Percentiles rank a stretch among this genome's conserved stretches.
Conservation (phyloP, 2,797 vertebrate species). For the Fundulus diaphanus region DNA sequence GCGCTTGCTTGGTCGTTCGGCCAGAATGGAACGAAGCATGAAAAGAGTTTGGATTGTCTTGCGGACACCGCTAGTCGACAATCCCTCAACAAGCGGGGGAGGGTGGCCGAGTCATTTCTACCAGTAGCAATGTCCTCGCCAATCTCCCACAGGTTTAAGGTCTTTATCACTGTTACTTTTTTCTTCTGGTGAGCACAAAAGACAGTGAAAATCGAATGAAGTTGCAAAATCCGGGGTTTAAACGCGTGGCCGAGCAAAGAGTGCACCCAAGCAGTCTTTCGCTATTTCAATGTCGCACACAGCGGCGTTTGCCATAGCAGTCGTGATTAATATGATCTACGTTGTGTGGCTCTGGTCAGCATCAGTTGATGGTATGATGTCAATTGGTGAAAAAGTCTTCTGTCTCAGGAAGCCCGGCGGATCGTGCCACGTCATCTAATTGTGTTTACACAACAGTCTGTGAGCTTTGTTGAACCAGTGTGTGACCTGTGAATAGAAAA, state of each 20-base stretch:
- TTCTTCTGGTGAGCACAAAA: neutral
- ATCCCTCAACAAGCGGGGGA: neutral
- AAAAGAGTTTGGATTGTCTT: neutral
- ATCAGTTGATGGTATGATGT: neutral
- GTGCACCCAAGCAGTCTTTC: too few relatives aligned
- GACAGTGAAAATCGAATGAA: neutral
- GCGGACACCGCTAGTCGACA: neutral
- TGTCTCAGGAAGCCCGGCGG: neutral
- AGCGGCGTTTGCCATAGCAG: neutral
- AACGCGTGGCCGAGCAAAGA: too few relatives aligned
- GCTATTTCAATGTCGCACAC: too few relatives aligned
- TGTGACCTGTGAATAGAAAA: neutral
- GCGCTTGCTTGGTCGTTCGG: too few relatives aligned
- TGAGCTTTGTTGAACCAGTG: neutral
- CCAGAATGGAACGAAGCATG: neutral
- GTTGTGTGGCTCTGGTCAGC: neutral
- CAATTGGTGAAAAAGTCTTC: neutral
- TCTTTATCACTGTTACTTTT: neutral
- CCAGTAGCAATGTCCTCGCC: neutral
- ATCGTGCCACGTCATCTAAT: neutral
- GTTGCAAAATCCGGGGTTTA: neutral
- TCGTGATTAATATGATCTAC: neutral
- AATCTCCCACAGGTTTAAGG: neutral
- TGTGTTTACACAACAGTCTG: slow-evolving; percentile 2
- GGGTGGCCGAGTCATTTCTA: neutral